phyloP scores from a whole-genome alignment of 2,797 vertebrate species.

The Enteromius anoplus region DNA sequence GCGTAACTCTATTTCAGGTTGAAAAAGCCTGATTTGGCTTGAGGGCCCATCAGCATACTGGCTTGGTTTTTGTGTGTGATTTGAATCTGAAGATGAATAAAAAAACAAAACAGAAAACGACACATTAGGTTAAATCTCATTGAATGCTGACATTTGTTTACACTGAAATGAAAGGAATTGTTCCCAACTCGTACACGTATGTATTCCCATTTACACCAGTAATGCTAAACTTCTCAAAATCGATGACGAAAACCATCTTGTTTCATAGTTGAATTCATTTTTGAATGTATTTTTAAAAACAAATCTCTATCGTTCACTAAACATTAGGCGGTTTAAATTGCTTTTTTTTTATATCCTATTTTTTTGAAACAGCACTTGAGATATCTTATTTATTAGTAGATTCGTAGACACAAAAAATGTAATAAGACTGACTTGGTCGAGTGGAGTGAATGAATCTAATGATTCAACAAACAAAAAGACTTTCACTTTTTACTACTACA shows the following conservation, averaged over 20 bases:
- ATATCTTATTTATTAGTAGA: not conserved
- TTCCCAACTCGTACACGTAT: not conserved
- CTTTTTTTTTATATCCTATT: not conserved
- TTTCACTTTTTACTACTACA: not conserved
- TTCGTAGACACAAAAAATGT: not conserved
- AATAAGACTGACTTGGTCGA: not conserved
- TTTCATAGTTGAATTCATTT: not conserved
- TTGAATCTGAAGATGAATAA: conserved; percentile 79
- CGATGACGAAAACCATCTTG: not conserved
- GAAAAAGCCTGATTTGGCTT: conserved; percentile 82
- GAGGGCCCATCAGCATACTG: conserved; percentile 87
- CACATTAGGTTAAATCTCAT: not conserved
- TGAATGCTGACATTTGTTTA: not conserved
- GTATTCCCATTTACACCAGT: not conserved
- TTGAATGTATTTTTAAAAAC: not conserved
- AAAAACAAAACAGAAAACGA: not conserved
- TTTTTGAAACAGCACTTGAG: not conserved
- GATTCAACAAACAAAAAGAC: not conserved
- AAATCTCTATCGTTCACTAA: not conserved
- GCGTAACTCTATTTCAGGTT: conserved; percentile 76
- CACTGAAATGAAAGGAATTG: not conserved
- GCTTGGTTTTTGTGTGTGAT: conserved; percentile 95
- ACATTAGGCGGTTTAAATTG: not conserved
- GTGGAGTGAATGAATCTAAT: not conserved
- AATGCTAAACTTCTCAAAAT: not conserved